Evolutionary conservation across 2,797 vertebrate genomes (phyloP), one percentile per base, ranked within the genome.

Genomic region (Halcyon badia): DNA sequence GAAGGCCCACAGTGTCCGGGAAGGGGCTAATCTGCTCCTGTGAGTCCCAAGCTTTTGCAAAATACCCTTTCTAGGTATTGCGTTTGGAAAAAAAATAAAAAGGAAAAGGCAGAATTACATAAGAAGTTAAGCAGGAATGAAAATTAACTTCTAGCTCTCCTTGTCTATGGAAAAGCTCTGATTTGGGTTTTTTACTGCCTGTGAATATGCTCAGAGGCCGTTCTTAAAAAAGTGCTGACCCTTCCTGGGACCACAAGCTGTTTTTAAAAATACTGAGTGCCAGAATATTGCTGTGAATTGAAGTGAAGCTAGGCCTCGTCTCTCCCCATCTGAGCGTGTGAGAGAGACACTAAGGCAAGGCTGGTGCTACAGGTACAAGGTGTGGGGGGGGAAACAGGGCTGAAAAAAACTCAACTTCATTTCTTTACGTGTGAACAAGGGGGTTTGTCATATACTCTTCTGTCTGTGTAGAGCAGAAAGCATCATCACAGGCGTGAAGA

Each of bases 331-430:
- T 57, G 54, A 33, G 54, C 21, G 19, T 57, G 7, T 60, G 51
- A 30, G 15, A 28, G 8, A 19, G 11, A 6, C 31, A 30, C 13
- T 11, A 33, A 26, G 56, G 39, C n/a, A 31, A 31, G 52, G 52
- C 30, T 44, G 21, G 35, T 82, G 52, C 6, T 33, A 21, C 22
- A 54, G 31, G 25, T 44, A 35, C 51, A 30, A 28, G 51, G 51
- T 4, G 51, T 25, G 51, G 5, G 51, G 15, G 51, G 51, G 26
- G 15, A 24, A 48, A 52, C 51, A 52, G 51, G 26, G 6, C 35
- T 31, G 68, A 39, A 24, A 5, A 35, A 48, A 11, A 1, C 7
- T 7, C 48, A 12, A 5, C 11, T 44, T 62, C 0, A 3, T 12
- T 84, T 52, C 42, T 41, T 46, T 31, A 10, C 2, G 2, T 2